A percentile compares a stretch with the other conserved stretches of the same genome.
Conservation (phyloP, 2,797 vertebrate species). For the Phataginus tricuspis region DNA sequence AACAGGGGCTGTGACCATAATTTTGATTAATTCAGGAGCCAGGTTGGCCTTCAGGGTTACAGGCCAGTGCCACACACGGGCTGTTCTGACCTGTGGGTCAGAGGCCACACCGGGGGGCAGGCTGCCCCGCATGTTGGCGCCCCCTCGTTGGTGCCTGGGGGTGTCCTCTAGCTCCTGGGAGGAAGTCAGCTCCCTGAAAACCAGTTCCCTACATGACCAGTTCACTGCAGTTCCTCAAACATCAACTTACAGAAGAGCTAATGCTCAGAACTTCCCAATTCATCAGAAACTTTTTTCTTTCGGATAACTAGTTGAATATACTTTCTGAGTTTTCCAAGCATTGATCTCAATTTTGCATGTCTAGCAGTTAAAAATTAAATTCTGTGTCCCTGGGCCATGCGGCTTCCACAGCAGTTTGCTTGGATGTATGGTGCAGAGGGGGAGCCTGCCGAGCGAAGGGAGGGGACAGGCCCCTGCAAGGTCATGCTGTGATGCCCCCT, state of each 20-base stretch:
- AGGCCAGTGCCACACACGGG: neutral
- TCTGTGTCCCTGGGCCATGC: neutral
- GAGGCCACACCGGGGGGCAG: neutral
- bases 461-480: neutral
- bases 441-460: too few species aligned
- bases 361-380: slow-evolving; percentile 14
- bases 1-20: neutral
- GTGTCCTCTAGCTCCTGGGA: neutral
- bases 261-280: neutral
- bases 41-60: neutral
- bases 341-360: slow-evolving; percentile 15
- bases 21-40: neutral
- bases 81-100: neutral
- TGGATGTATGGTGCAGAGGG: fast-evolving
- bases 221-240: slow-evolving; percentile 28
- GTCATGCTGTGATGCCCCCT: neutral
- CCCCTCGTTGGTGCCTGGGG: neutral
- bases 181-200: neutral
- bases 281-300: neutral
- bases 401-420: neutral
- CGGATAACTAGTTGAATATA: neutral
- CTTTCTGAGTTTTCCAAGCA: slow-evolving; percentile 30
- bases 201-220: neutral
- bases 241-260: neutral
- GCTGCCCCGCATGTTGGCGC: neutral